A percentile compares a stretch with the other conserved stretches of the same genome.
phyloP scores from a whole-genome alignment of 1,140 invertebrate genomes.

The Rhagoletis zephyria region DNA sequence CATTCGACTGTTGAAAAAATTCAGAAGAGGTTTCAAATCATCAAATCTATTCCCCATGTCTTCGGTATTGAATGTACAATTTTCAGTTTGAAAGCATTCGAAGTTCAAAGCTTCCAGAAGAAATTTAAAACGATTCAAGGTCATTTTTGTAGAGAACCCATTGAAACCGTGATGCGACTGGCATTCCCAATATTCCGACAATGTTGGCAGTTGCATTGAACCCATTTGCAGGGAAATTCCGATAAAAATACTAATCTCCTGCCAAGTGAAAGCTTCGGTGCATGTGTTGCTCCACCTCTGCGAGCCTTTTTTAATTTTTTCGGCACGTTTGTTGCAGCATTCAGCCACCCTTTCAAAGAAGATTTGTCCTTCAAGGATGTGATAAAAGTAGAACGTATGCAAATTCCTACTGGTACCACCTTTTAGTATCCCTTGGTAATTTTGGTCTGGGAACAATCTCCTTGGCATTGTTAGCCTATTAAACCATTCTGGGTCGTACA shows the following conservation, averaged over 20 bases:
- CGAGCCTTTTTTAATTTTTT: background rate
- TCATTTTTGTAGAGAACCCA: conserved; percentile 63
- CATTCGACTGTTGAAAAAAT: conserved; percentile 64
- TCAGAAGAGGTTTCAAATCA: conserved; percentile 52
- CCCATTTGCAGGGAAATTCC: conserved; percentile 62
- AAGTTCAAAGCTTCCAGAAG: conserved; percentile 62
- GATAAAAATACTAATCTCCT: conserved; percentile 64
- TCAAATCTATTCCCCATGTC: background rate
- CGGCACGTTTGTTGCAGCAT: background rate
- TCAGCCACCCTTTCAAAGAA: background rate
- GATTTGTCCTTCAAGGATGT: background rate
- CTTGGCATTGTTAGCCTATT: background rate
- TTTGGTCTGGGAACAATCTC: background rate
- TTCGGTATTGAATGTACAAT: background rate
- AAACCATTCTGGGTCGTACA: too few species aligned
- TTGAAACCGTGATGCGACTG: conserved; percentile 59
- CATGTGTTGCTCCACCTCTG: background rate
- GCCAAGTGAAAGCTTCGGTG: conserved; percentile 19
- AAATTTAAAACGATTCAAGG: conserved; percentile 57
- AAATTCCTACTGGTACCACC: background rate
- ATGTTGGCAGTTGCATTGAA: conserved; percentile 60
- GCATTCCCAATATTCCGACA: conserved; percentile 63
- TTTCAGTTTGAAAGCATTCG: conserved; percentile 37
- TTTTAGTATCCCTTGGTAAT: background rate
- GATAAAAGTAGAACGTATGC: background rate